Evolutionary conservation across 2,888 invertebrate species (phyloP).

Genomic region (Sesia apiformis): DNA sequence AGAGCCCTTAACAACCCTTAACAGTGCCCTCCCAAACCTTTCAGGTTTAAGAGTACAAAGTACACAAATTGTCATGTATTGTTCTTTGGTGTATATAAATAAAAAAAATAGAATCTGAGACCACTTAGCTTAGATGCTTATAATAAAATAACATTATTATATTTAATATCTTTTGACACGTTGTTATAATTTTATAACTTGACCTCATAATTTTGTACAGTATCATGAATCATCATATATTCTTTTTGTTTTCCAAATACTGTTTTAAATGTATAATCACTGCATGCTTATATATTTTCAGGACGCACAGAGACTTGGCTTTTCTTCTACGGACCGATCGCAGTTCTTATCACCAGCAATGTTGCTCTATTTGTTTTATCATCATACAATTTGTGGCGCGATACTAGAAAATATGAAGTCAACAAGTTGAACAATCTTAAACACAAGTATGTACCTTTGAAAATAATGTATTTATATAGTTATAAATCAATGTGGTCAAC

Average conservation of each 20-base stretch:
- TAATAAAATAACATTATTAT: too few relatives aligned
- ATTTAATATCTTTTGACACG: neutral
- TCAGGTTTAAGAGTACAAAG: too few relatives aligned
- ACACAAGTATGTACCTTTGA: slow-evolving; percentile 59
- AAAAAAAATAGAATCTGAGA: too few relatives aligned
- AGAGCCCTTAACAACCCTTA: too few relatives aligned
- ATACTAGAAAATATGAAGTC: slow-evolving; percentile 64
- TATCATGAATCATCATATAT: slow-evolving; percentile 1
- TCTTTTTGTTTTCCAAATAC: too few relatives aligned
- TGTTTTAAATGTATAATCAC: too few relatives aligned
- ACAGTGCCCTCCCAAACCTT: too few relatives aligned
- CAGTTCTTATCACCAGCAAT: slow-evolving; percentile 71
- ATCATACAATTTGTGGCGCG: slow-evolving; percentile 71
- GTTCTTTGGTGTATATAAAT: too few relatives aligned
- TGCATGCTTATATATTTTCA: slow-evolving; percentile 40
- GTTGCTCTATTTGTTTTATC: slow-evolving; percentile 75
- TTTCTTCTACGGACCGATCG: slow-evolving; percentile 81
- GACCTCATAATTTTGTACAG: neutral
- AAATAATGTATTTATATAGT: too few relatives aligned
- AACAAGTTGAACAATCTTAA: slow-evolving; percentile 69
- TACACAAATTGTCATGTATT: too few relatives aligned
- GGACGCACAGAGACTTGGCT: slow-evolving; percentile 74
- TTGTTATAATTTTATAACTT: neutral
- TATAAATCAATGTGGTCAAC: too few relatives aligned
- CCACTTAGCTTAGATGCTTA: too few relatives aligned